Percentiles rank a stretch among this genome's conserved stretches.
Evolutionary conservation across 1,140 invertebrate species (phyloP).

Genomic region (Glossosoma conforme): DNA sequence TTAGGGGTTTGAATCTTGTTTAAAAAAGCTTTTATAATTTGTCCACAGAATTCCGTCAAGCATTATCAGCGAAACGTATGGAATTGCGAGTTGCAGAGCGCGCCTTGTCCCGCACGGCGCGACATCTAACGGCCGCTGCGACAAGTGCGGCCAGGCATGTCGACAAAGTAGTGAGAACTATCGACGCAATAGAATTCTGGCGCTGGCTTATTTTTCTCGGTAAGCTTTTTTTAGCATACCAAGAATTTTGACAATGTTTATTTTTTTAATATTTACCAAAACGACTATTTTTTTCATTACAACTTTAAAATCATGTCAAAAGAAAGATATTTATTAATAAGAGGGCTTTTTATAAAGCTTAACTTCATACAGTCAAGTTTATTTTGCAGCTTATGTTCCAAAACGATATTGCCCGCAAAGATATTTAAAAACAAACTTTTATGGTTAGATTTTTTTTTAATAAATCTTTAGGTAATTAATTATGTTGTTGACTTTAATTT

Average conservation of each 20-base stretch:
- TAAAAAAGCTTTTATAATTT: constrained; percentile 6
- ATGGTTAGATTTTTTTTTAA: too few species aligned
- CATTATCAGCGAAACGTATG: constrained; percentile 15
- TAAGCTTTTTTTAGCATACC: too few species aligned
- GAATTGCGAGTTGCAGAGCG: constrained; percentile 20
- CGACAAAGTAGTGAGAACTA: constrained; percentile 16
- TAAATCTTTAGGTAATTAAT: too few species aligned
- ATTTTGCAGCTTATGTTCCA: too few species aligned
- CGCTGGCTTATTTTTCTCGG: constrained; percentile 29
- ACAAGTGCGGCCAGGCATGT: constrained; percentile 16
- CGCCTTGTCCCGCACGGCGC: constrained; percentile 17
- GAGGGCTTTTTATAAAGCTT: neutral
- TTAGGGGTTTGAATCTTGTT: neutral
- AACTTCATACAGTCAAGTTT: too few species aligned
- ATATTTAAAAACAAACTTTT: too few species aligned
- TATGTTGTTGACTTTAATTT: too few species aligned
- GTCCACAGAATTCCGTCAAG: constrained; percentile 25
- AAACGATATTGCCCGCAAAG: too few species aligned
- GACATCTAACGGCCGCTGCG: constrained; percentile 24
- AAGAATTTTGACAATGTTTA: too few species aligned
- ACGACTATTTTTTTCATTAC: too few species aligned
- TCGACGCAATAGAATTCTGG: constrained; percentile 29
- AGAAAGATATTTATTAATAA: neutral
- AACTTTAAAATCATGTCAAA: too few species aligned
- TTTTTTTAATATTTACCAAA: neutral